A percentile compares a stretch with the other conserved stretches of the same genome.
phyloP scores from a whole-genome alignment of 2,797 vertebrate genomes.

The Cynodonichthys magdalenae region DNA sequence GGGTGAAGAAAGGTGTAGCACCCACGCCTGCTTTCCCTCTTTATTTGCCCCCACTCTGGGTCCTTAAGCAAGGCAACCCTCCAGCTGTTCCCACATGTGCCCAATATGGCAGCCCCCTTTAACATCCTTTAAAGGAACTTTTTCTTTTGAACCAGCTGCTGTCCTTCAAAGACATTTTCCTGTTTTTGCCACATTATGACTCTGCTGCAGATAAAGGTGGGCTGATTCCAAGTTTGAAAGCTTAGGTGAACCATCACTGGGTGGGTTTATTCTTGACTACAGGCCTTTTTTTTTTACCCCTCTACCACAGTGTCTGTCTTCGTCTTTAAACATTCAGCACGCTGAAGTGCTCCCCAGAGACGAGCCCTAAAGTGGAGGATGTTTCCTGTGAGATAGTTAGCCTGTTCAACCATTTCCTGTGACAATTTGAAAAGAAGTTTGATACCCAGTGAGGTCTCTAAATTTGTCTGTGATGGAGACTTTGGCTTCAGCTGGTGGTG shows the following conservation, averaged over 20 bases:
- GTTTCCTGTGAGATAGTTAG: constrained; percentile 81
- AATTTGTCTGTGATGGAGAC: constrained; percentile 40
- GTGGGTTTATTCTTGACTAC: constrained; percentile 45
- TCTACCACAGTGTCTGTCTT: constrained; percentile 28
- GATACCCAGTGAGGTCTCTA: constrained; percentile 51
- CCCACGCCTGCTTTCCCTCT: too few species aligned
- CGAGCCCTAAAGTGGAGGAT: constrained; percentile 70
- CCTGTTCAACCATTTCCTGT: constrained; percentile 79
- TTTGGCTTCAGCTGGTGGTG: constrained; percentile 20
- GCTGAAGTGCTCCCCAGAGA: constrained; percentile 69
- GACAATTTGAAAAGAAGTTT: constrained; percentile 61
- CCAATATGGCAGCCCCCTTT: too few species aligned
- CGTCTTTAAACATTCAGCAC: constrained; percentile 71
- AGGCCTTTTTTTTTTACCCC: constrained; percentile 13
- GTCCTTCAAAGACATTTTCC: constrained; percentile 9
- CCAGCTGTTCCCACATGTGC: too few species aligned
- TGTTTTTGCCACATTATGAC: constrained; percentile 19
- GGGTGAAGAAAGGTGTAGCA: too few species aligned
- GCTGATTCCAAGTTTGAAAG: constrained; percentile 11
- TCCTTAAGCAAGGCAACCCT: too few species aligned
- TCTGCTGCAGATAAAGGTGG: constrained; percentile 44
- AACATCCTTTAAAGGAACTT: too few species aligned
- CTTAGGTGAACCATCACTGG: constrained; percentile 30
- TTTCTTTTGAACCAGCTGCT: neutral
- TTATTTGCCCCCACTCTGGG: too few species aligned